Evolutionary conservation across 2,888 invertebrate species (phyloP).

Genomic region (Brachyptera risi): DNA sequence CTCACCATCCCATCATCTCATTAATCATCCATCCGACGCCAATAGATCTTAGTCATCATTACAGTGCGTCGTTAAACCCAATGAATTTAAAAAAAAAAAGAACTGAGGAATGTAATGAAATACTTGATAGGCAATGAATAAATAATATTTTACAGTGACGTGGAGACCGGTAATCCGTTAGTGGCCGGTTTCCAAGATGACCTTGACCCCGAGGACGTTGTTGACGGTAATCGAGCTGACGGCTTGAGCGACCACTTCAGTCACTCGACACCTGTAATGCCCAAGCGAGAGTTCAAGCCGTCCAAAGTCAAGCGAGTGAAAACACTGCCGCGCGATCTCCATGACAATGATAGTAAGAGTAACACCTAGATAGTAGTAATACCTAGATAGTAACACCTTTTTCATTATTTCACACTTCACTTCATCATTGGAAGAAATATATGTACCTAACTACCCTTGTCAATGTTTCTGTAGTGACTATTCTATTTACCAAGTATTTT

Average conservation of each 20-base stretch:
- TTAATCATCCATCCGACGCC: no score
- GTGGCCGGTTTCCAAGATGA: slow-evolving; percentile 84
- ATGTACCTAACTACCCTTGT: no score
- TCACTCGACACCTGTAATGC: slow-evolving; percentile 2
- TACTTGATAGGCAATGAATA: slow-evolving; percentile 26
- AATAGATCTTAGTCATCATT: not conserved
- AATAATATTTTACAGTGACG: slow-evolving; percentile 61
- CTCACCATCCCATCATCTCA: no score
- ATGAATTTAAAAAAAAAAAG: not conserved
- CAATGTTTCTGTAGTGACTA: no score
- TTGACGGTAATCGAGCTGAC: slow-evolving; percentile 17
- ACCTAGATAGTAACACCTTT: no score
- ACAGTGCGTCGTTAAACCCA: not conserved
- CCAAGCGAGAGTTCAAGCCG: not conserved
- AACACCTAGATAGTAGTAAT: no score
- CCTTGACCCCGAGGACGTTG: slow-evolving; percentile 61
- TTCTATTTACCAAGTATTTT: no score
- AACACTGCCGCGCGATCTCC: not conserved
- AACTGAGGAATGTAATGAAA: not conserved
- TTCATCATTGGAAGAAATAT: no score
- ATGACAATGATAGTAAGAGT: no score
- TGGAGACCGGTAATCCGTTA: slow-evolving; percentile 67
- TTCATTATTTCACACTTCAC: no score
- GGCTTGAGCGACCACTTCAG: slow-evolving; percentile 22
- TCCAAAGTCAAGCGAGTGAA: not conserved